Conservation (phyloP, 2,797 vertebrate genomes). For the Chiropotes sagulatus region DNA sequence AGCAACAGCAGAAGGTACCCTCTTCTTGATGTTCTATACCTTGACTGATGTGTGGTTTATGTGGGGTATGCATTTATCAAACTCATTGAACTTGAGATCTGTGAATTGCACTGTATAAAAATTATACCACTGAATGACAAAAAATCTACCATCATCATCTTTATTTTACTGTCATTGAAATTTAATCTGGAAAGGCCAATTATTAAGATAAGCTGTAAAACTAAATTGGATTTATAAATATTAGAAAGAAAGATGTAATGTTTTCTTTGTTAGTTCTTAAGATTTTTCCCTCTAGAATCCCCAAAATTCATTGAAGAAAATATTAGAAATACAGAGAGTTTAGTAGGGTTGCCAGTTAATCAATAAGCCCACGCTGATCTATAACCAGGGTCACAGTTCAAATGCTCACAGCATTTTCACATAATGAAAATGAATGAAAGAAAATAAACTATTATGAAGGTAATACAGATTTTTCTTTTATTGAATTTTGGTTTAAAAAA, state of each 20-base stretch:
- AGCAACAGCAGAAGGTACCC: not conserved
- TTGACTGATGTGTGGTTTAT: not conserved
- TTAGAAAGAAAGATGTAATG: not conserved
- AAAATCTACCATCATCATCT: not conserved
- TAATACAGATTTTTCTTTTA: not conserved
- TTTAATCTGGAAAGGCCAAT: not conserved
- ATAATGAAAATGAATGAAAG: constrained; percentile 59
- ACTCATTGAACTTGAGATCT: not conserved
- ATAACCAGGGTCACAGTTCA: constrained; percentile 18
- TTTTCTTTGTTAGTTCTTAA: not conserved
- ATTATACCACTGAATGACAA: not conserved
- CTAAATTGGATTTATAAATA: not conserved
- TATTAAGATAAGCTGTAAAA: not conserved
- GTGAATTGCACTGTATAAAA: not conserved
- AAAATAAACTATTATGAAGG: constrained; percentile 18
- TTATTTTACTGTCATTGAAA: not conserved
- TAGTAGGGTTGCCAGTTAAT: constrained; percentile 56
- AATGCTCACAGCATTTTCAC: not conserved
- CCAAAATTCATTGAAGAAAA: not conserved
- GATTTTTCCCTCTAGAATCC: not conserved
- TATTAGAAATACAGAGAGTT: not conserved
- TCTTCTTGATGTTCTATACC: not conserved
- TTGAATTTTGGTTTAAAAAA: constrained; percentile 31
- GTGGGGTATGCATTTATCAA: not conserved
- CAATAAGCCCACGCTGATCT: constrained; percentile 39